Evolutionary conservation across 2,113 vertebrate genomes (phyloP).

Genomic region (Forbesichthys papilliferus): DNA sequence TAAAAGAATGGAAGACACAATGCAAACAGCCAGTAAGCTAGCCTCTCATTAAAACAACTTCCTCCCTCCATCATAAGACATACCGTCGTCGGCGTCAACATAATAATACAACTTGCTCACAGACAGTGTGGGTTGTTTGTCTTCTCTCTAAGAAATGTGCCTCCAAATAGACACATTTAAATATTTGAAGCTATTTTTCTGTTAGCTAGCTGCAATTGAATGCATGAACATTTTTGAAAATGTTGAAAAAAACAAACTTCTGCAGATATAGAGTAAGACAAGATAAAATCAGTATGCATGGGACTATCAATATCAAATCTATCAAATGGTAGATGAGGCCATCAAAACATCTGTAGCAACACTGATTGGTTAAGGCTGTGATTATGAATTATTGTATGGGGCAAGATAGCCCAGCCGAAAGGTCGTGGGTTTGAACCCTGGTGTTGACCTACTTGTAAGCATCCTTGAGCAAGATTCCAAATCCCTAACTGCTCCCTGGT

Average conservation of each 20-base stretch:
- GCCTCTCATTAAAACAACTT: slow-evolving; percentile 3
- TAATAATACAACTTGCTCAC: slow-evolving; percentile 30
- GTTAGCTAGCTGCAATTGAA: neutral
- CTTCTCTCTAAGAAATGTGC: slow-evolving; percentile 32
- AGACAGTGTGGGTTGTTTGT: slow-evolving; percentile 16
- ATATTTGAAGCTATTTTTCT: slow-evolving; percentile 18
- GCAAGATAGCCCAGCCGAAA: too few relatives aligned
- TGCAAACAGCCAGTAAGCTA: neutral
- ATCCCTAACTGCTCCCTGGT: too few relatives aligned
- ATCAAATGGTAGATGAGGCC: too few relatives aligned
- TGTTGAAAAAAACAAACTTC: too few relatives aligned
- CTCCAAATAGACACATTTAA: slow-evolving; percentile 27
- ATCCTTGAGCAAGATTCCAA: too few relatives aligned
- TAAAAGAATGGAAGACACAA: slow-evolving; percentile 7
- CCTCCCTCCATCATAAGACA: slow-evolving; percentile 23
- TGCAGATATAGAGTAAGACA: slow-evolving; percentile 28
- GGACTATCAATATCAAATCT: slow-evolving; percentile 26
- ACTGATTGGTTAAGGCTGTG: too few relatives aligned
- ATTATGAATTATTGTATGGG: too few relatives aligned
- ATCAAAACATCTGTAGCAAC: too few relatives aligned
- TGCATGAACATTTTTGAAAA: neutral
- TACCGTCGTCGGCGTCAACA: slow-evolving; percentile 15
- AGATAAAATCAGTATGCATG: slow-evolving; percentile 20
- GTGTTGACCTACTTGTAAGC: too few relatives aligned
- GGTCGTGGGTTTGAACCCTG: too few relatives aligned